Conservation (phyloP, 2,113 vertebrate genomes). For the Pseudolaguvia tuberculata region DNA sequence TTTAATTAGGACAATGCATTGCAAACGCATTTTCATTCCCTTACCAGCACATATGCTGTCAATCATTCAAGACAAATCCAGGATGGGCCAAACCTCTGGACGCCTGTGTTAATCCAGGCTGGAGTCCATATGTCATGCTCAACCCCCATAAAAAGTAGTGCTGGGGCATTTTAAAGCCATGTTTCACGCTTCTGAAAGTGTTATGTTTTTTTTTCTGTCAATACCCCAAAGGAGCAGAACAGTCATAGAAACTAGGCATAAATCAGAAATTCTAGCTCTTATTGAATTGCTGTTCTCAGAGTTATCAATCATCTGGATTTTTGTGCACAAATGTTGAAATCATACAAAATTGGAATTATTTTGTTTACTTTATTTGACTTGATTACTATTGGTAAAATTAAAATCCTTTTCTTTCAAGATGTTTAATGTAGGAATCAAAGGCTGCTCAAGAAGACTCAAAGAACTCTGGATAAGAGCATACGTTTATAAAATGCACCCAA, state of each 20-base stretch:
- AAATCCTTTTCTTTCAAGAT: not conserved
- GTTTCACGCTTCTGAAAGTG: conserved; percentile 74
- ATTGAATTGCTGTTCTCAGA: not conserved
- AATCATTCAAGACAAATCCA: conserved; percentile 60
- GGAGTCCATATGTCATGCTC: conserved; percentile 64
- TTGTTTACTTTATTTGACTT: too few species aligned
- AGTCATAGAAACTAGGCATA: not conserved
- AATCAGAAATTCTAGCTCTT: conserved; percentile 16
- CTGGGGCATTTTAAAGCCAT: conserved; percentile 66
- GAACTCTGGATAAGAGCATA: too few species aligned
- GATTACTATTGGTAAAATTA: too few species aligned
- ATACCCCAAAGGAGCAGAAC: not conserved
- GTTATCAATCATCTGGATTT: not conserved
- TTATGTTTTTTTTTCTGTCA: conserved; percentile 49
- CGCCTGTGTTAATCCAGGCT: conserved; percentile 49
- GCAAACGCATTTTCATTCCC: conserved; percentile 55
- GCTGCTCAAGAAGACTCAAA: too few species aligned
- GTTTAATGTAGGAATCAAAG: too few species aligned
- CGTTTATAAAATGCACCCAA: too few species aligned
- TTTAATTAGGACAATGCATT: conserved; percentile 66
- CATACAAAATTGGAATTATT: not conserved
- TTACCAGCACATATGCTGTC: conserved; percentile 62
- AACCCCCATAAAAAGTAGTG: conserved; percentile 59
- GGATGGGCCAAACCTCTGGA: conserved; percentile 58
- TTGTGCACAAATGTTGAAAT: not conserved